phyloP scores from a whole-genome alignment of 2,888 invertebrate genomes.

The Synanthedon vespiformis region DNA sequence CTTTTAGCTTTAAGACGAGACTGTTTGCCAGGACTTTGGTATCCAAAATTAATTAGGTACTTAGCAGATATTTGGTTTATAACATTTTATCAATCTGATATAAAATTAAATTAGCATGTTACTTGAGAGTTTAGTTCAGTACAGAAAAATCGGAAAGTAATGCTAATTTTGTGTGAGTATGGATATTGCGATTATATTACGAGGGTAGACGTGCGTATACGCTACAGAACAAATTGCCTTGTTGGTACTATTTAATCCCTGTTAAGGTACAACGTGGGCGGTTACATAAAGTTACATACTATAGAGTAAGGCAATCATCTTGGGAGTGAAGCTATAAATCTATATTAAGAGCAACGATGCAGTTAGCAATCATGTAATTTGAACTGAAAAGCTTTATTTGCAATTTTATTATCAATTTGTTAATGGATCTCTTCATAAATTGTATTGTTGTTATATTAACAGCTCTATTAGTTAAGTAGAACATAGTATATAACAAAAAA shows the following conservation, averaged over 20 bases:
- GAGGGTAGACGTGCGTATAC: no score
- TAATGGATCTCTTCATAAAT: no score
- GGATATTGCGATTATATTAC: no score
- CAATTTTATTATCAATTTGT: constrained; percentile 38
- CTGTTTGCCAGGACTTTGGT: background rate
- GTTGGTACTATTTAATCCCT: background rate
- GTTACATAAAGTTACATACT: constrained; percentile 3
- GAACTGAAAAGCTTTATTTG: constrained; percentile 51
- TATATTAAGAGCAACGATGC: constrained; percentile 51
- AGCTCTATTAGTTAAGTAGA: background rate
- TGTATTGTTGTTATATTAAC: background rate
- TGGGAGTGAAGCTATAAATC: constrained; percentile 48
- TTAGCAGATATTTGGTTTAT: background rate
- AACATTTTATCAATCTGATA: no score
- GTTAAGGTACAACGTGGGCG: background rate
- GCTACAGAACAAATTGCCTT: no score
- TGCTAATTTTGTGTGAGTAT: no score
- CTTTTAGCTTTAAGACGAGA: no score
- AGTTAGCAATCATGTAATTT: constrained; percentile 55
- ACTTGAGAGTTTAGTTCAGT: no score
- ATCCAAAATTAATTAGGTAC: no score
- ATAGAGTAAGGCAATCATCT: constrained; percentile 24
- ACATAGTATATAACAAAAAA: no score
- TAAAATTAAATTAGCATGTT: no score
- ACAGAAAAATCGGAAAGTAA: no score